These are phyloP conservation scores for Chitala chitala DNA, from an alignment of 2,113 vertebrate genomes.

Conservation along the genomic window DNA sequence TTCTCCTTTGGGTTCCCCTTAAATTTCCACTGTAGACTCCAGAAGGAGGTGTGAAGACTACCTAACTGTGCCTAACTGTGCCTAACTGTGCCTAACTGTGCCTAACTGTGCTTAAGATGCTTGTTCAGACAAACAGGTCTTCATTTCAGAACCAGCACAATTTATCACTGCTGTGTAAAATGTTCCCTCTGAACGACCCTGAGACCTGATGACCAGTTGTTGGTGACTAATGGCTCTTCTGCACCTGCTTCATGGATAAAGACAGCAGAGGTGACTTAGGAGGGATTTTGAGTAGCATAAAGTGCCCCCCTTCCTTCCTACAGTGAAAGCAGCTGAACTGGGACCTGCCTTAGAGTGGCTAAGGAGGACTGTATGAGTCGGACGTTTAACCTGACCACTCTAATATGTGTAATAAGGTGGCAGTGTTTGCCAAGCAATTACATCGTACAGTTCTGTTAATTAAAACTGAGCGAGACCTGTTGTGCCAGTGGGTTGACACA, in stretches of 20 bases:
- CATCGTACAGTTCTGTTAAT: too few species aligned
- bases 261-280: neutral
- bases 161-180: neutral
- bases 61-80: neutral
- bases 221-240: conserved; percentile 7
- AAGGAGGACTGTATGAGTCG: neutral
- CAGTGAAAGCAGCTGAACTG: too few species aligned
- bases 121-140: neutral
- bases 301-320: too few species aligned
- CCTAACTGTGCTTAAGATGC: neutral
- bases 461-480: too few species aligned
- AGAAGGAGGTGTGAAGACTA: neutral
- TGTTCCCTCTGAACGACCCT: neutral
- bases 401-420: too few species aligned
- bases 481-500: too few species aligned
- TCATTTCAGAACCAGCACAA: conserved; percentile 5
- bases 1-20: neutral
- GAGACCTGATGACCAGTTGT: neutral
- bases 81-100: neutral
- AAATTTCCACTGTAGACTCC: neutral
- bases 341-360: too few species aligned
- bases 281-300: too few species aligned
- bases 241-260: conserved; percentile 9
- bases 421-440: too few species aligned
- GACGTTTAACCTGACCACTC: too few species aligned